Conservation (phyloP, 2,888 invertebrate species). For the Aethes cnicana region DNA sequence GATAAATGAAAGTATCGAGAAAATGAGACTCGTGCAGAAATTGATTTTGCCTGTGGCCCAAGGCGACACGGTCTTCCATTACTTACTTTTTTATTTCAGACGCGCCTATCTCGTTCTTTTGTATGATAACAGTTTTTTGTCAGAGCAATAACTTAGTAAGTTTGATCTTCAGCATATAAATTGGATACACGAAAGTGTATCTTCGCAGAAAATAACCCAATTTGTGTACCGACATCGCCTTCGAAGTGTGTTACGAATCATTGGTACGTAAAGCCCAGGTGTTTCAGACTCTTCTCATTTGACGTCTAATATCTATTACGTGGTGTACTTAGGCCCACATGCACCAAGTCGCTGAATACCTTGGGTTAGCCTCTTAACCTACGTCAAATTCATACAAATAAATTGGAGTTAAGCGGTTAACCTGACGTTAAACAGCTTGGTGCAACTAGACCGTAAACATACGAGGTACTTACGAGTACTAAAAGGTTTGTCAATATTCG, state of each 20-base stretch:
- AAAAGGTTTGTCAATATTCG: too few relatives aligned
- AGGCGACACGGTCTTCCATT: constrained; percentile 52
- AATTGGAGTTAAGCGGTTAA: too few relatives aligned
- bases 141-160: constrained; percentile 21
- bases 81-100: constrained; percentile 46
- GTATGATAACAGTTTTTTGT: constrained; percentile 34
- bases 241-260: neutral
- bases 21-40: constrained; percentile 60
- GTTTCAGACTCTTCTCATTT: neutral
- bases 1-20: constrained; percentile 51
- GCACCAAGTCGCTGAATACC: too few relatives aligned
- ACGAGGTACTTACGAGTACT: too few relatives aligned
- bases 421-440: too few relatives aligned
- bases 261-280: constrained; percentile 5
- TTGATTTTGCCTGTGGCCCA: constrained; percentile 61
- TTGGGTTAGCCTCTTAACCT: too few relatives aligned
- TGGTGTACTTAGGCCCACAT: too few relatives aligned
- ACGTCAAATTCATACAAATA: too few relatives aligned
- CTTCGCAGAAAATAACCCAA: constrained; percentile 19
- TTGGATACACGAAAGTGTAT: constrained; percentile 17
- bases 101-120: constrained; percentile 40
- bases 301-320: too few relatives aligned
- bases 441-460: too few relatives aligned
- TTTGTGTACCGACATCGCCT: constrained; percentile 17
- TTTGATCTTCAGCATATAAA: constrained; percentile 29